A percentile compares a stretch with the other conserved stretches of the same genome.
phyloP scores from a whole-genome alignment of 2,797 vertebrate species.

The Gadopsis marmoratus region DNA sequence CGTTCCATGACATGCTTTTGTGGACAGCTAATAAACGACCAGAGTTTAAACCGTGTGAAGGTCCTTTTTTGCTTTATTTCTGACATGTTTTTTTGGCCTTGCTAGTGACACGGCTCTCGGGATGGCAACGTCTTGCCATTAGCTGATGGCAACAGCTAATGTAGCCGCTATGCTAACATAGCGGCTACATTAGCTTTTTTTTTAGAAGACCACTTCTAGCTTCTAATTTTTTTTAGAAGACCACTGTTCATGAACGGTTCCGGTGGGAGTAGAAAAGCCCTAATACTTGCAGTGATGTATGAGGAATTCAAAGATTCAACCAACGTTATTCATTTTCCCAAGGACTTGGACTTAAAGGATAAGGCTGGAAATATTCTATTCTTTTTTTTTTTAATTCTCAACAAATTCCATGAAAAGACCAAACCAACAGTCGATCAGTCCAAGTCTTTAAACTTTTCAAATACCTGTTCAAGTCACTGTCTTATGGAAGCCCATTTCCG shows the following conservation, averaged over 20 bases:
- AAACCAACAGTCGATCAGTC: not conserved
- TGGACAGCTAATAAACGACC: slow-evolving; percentile 87
- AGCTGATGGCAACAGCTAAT: too few relatives aligned
- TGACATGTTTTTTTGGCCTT: not conserved
- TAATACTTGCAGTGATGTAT: not conserved
- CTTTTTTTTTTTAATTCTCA: not conserved
- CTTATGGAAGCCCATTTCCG: too few relatives aligned
- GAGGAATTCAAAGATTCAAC: not conserved
- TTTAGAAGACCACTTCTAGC: too few relatives aligned
- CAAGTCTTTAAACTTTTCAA: not conserved
- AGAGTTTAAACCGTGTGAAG: slow-evolving; percentile 68
- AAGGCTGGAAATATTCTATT: too few relatives aligned
- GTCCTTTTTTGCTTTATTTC: slow-evolving; percentile 3
- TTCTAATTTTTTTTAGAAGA: not conserved
- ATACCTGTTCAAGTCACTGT: too few relatives aligned
- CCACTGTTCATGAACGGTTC: not conserved
- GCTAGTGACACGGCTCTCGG: not conserved
- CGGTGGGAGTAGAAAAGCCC: too few relatives aligned
- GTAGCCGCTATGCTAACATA: not conserved
- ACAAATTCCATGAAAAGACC: not conserved
- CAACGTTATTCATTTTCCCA: not conserved
- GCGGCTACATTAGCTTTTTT: not conserved
- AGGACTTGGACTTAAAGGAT: too few relatives aligned
- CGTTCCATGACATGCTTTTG: slow-evolving; percentile 86
- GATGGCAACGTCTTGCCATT: too few relatives aligned